A percentile compares a stretch with the other conserved stretches of the same genome.
Conservation (phyloP, 2,888 invertebrate genomes). For the Standfussiana lucernea region DNA sequence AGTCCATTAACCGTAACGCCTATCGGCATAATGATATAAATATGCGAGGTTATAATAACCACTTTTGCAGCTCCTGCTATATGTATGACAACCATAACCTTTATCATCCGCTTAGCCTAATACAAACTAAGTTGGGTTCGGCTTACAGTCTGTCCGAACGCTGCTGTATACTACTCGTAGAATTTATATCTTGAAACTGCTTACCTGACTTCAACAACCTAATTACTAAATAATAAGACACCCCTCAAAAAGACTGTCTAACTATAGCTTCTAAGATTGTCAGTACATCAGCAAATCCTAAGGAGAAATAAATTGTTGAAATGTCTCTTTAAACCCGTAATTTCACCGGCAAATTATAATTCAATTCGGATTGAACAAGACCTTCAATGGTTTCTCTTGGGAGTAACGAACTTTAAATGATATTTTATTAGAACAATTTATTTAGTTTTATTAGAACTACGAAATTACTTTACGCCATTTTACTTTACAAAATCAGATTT, state of each 20-base stretch:
- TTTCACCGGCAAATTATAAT: conserved; percentile 1
- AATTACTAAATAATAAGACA: background rate
- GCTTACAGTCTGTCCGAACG: too few relatives aligned
- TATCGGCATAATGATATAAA: too few relatives aligned
- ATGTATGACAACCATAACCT: too few relatives aligned
- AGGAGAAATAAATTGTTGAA: background rate
- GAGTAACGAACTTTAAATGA: conserved; percentile 15
- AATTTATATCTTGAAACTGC: too few relatives aligned
- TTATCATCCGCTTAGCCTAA: too few relatives aligned
- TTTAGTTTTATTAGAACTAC: background rate
- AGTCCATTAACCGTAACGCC: too few relatives aligned
- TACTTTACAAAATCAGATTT: background rate
- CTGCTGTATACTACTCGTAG: background rate
- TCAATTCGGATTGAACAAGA: background rate
- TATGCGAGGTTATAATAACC: too few relatives aligned
- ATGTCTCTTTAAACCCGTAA: background rate
- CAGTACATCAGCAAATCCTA: too few relatives aligned
- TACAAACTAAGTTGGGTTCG: too few relatives aligned
- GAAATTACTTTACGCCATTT: background rate
- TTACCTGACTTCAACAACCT: background rate
- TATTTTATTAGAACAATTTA: background rate
- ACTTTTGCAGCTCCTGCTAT: too few relatives aligned
- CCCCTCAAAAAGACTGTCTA: background rate
- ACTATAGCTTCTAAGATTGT: background rate
- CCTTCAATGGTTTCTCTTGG: background rate